phyloP scores from a whole-genome alignment of 2,113 vertebrate genomes.

The Sinocyclocheilus maitianheensis region DNA sequence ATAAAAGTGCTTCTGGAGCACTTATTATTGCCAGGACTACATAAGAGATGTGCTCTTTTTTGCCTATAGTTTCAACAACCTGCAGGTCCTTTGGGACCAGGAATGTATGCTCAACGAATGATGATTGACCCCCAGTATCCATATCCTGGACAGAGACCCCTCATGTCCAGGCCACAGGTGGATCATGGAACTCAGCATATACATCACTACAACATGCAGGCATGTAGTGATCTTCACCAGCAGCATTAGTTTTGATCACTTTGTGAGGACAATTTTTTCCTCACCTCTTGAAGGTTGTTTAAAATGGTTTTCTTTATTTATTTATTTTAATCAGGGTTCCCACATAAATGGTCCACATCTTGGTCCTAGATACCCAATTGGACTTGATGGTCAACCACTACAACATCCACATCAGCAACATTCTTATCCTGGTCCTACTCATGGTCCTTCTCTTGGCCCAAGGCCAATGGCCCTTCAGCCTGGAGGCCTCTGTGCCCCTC shows the following conservation, averaged over 20 bases:
- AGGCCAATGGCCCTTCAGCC: conserved; percentile 80
- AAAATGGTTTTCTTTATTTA: neutral
- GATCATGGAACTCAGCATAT: conserved; percentile 79
- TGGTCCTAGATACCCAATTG: conserved; percentile 75
- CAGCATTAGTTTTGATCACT: neutral
- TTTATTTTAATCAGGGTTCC: conserved; percentile 62
- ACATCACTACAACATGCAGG: conserved; percentile 85
- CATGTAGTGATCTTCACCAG: conserved; percentile 53
- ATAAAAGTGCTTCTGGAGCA: neutral
- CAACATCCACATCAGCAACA: conserved; percentile 71
- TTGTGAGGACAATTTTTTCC: neutral
- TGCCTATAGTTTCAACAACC: conserved; percentile 68
- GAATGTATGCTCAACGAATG: conserved; percentile 78
- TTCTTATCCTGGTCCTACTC: conserved; percentile 79
- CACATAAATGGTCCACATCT: conserved; percentile 77
- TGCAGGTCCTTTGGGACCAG: conserved; percentile 72
- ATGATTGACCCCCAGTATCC: conserved; percentile 77
- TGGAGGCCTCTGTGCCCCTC: conserved; percentile 71
- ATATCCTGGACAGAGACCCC: conserved; percentile 74
- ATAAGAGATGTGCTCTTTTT: neutral
- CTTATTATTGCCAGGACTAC: neutral
- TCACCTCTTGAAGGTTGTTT: neutral
- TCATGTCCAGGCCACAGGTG: conserved; percentile 76
- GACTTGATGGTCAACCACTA: conserved; percentile 68
- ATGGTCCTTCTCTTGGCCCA: conserved; percentile 78